phyloP scores from a whole-genome alignment of 2,888 invertebrate species.

The Synanthedon myopaeformis region DNA sequence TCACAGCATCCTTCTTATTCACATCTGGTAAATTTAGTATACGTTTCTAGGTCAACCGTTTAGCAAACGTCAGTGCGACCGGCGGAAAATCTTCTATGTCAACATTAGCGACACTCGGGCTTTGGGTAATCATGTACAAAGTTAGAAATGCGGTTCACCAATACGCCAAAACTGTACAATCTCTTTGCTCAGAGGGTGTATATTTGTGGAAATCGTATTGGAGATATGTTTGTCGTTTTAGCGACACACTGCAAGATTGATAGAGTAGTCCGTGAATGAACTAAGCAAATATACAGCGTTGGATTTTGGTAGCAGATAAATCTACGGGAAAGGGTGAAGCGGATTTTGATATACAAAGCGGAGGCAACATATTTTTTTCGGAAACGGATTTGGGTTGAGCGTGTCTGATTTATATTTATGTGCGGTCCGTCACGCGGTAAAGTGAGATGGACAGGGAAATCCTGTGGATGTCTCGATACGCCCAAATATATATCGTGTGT shows the following conservation, averaged over 20 bases:
- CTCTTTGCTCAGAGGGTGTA: conserved; percentile 5
- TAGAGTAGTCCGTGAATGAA: conserved; percentile 26
- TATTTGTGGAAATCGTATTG: conserved; percentile 2
- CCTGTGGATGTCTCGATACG: background rate
- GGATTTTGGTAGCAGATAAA: conserved; percentile 14
- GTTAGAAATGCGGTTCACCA: conserved; percentile 3
- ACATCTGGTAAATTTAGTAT: background rate
- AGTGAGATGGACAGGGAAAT: background rate
- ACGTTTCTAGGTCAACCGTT: conserved; percentile 15
- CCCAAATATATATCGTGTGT: no score
- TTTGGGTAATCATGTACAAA: conserved; percentile 10
- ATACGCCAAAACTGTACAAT: background rate
- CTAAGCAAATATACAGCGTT: conserved; percentile 18
- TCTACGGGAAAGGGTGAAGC: conserved; percentile 8
- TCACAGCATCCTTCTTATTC: background rate
- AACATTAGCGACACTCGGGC: conserved; percentile 20
- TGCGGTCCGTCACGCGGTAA: background rate
- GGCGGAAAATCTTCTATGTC: conserved; percentile 24
- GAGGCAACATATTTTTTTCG: conserved; percentile 5
- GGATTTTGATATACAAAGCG: conserved; percentile 5
- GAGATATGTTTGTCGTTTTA: background rate
- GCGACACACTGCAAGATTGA: conserved; percentile 21
- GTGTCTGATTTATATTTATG: conserved; percentile 5
- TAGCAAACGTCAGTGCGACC: conserved; percentile 18
- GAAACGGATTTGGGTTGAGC: conserved; percentile 4